phyloP scores from a whole-genome alignment of 2,797 vertebrate species.

The Tachyglossus aculeatus region DNA sequence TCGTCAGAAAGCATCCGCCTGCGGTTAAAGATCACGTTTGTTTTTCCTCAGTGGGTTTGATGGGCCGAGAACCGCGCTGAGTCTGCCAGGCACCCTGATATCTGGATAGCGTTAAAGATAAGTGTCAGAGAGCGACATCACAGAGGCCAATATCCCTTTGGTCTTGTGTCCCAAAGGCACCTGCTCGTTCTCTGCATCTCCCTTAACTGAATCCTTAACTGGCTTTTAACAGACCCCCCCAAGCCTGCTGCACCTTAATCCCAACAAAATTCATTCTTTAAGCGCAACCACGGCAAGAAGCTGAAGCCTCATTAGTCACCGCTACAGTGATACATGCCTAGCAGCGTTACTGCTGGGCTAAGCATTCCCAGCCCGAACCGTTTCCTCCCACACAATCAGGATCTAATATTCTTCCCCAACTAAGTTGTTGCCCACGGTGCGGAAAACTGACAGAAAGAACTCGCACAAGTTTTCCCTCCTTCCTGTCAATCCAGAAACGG shows the following conservation, averaged over 20 bases:
- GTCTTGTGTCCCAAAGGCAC: no score
- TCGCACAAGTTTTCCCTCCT: neutral
- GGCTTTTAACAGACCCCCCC: neutral
- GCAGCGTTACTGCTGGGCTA: conserved; percentile 55
- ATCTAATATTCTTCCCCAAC: conserved; percentile 22
- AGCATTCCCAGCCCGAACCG: neutral
- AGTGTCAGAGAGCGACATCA: no score
- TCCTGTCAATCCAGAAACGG: conserved; percentile 17
- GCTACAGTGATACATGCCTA: conserved; percentile 21
- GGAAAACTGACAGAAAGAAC: conserved; percentile 22
- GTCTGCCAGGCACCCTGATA: no score
- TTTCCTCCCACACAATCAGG: conserved; percentile 54
- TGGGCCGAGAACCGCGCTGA: no score
- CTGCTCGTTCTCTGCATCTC: no score
- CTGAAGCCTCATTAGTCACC: conserved; percentile 31
- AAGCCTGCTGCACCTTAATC: conserved; percentile 9
- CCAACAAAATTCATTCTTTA: conserved; percentile 11
- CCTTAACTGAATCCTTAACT: no score
- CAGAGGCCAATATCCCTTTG: no score
- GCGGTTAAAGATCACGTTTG: no score
- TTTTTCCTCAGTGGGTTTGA: no score
- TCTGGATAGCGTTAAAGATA: no score
- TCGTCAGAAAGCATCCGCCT: no score
- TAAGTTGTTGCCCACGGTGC: conserved; percentile 22
- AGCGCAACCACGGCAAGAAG: conserved; percentile 11